These are phyloP conservation scores for Archivesica marissinica DNA, from an alignment of 1,140 invertebrate species.

Conservation along the genomic window DNA sequence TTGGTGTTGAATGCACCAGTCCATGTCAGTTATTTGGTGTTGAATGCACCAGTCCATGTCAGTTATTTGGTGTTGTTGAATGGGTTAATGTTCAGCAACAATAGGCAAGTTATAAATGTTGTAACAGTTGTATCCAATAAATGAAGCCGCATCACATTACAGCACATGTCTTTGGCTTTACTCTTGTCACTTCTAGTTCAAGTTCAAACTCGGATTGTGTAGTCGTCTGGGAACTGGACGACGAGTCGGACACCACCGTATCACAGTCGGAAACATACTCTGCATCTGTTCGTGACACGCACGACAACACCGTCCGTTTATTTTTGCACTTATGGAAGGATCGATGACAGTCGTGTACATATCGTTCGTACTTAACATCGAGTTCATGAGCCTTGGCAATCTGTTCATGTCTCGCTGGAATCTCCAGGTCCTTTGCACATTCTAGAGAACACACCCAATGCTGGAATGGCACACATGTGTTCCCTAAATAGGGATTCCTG, in stretches of 20 bases:
- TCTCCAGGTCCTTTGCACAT: constrained; percentile 85
- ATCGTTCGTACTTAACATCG: constrained; percentile 82
- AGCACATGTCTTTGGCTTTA: constrained; percentile 17
- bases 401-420: constrained; percentile 84
- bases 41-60: too few species aligned
- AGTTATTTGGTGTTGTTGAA: too few species aligned
- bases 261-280: constrained; percentile 28
- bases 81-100: too few species aligned
- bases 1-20: too few species aligned
- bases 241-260: not conserved
- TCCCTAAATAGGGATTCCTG: constrained; percentile 85
- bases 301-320: not conserved
- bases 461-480: constrained; percentile 86
- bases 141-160: constrained; percentile 25
- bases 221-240: not conserved
- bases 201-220: not conserved
- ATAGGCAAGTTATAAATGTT: too few species aligned
- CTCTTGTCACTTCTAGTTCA: not conserved
- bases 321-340: constrained; percentile 59
- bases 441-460: constrained; percentile 85
- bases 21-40: too few species aligned
- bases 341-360: constrained; percentile 80
- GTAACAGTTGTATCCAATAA: not conserved
- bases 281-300: constrained; percentile 27
- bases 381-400: constrained; percentile 80